Percentiles rank a stretch among this genome's conserved stretches.
These are phyloP conservation scores for Choristoneura rosaceana DNA, from an alignment of 2,888 invertebrate species.

Conservation along the genomic window DNA sequence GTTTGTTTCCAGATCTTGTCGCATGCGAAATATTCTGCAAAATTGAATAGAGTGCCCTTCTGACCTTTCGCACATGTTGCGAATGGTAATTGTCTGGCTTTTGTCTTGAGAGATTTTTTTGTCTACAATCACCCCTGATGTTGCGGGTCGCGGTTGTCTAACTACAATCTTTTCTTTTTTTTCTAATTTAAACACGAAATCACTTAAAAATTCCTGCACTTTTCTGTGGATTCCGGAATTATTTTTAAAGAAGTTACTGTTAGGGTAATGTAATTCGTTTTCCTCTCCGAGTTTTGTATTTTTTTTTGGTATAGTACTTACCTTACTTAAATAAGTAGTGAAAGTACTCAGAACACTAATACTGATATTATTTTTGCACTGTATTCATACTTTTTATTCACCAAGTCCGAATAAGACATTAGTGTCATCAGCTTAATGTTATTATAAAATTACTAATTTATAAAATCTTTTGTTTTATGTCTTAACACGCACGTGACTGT, in stretches of 20 bases:
- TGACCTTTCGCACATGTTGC: conserved; percentile 27
- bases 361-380: too few relatives aligned
- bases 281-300: too few relatives aligned
- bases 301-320: too few relatives aligned
- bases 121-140: background rate
- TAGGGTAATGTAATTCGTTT: too few relatives aligned
- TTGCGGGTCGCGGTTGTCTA: background rate
- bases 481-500: conserved; percentile 27
- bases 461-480: conserved; percentile 6
- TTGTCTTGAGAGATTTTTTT: background rate
- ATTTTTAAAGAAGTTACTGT: too few relatives aligned
- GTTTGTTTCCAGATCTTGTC: conserved; percentile 23
- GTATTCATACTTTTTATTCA: too few relatives aligned
- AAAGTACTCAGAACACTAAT: too few relatives aligned
- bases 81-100: conserved; percentile 15
- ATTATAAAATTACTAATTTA: background rate
- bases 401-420: background rate
- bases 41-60: conserved; percentile 26
- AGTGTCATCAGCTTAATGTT: conserved; percentile 6
- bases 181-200: too few relatives aligned
- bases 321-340: too few relatives aligned
- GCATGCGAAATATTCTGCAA: conserved; percentile 32
- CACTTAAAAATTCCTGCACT: too few relatives aligned
- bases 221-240: too few relatives aligned
- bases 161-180: too few relatives aligned